Base-by-base conservation (phyloP, 1,140 invertebrate genomes). In the Monochamus saltuarius region DNA sequence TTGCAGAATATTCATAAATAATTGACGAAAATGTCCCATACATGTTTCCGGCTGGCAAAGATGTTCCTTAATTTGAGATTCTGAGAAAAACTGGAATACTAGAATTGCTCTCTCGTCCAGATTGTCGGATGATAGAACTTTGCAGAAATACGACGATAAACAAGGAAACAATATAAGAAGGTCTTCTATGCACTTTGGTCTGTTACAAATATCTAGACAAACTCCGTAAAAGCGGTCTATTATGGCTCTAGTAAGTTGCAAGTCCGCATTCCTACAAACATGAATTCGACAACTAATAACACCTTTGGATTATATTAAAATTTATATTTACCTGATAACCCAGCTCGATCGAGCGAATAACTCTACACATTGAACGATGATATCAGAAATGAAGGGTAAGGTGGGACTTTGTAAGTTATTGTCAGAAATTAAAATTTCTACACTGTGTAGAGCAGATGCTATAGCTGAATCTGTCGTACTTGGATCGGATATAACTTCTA, bases 191-290 rank as follows among this genome's bases (percentile, higher is more conserved):
- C 51, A 49, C 49, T 66, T 66, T n/a, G 67, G 51, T n/a, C 67
- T 54, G 9, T 51, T 61, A 17, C 46, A 60, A 19, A 16, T 14
- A 2, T 56, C 53, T 10, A 64, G 52, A 4, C 42, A 46, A 35
- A 69, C 67, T 1, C 67, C 67, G 29, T 64, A 56, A 38, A 66
- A 59, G 11, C 67, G 39, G 14, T 69, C 64, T 14, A 69, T 69
- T n/a, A 69, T 37, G 9, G 67, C 51, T 40, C 64, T 66, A 7
- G 56, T 43, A 11, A 69, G 39, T 39, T 69, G 67, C 14, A 66
- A 47, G 50, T 66, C 39, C 9, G 67, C 67, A 42, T 69, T 69
- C n/a, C 67, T 66, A 43, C 10, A 65, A 65, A 17, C 11, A 29
- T 22, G 9, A 22, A 6, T 8, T 47, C 7, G 22, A 16, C 16